Evolutionary conservation across 2,888 invertebrate genomes (phyloP), one percentile per base, ranked within the genome.

Genomic region (Dicyrtoma fusca): DNA sequence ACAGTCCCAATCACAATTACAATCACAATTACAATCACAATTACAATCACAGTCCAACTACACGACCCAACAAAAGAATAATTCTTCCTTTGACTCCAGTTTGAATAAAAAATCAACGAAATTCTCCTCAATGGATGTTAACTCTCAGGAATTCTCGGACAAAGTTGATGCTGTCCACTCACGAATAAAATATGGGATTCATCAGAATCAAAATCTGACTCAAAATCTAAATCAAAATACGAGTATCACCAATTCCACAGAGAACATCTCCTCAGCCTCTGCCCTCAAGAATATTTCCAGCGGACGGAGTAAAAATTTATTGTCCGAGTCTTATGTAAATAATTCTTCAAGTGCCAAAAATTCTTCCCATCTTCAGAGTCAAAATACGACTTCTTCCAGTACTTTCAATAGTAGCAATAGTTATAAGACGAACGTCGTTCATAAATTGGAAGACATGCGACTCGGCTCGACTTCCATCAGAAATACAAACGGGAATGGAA

Each of bases 401-500:
- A 53, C 51, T 45, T 53, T 19, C 23, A 55, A 49, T 34, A 57
- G 45, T 23, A 68, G 45, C 17, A 66, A 26, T 34, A 61, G 45
- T 14, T 65, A 64, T 57, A 64, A 71, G 13, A 53, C 71, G 25
- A 69, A 62, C 14, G 45, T 57, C 1, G 69, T 55, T 25, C 79
- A 23, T 82, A 82, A 71, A 79, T 81, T 81, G 84, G 81, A 82
- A 85, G 81, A 72, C 51, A 26, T 42, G 25, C 13, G 65, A 14
- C 21, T 26, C 1, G n/a, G 26, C 23, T 51, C 49, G 1, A 53
- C 66, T 2, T 13, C 34, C 13, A 53, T 26, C 13, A 34, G 19
- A 23, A 72, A 70, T 23, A 45, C n/a, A 13, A 71, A 74, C 63
- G 75, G 75, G 17, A 69, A 74, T 66, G 76, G 74, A 14, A 51